Base-by-base conservation (phyloP, 2,888 invertebrate species). In the Lasioglossum villosulum region DNA sequence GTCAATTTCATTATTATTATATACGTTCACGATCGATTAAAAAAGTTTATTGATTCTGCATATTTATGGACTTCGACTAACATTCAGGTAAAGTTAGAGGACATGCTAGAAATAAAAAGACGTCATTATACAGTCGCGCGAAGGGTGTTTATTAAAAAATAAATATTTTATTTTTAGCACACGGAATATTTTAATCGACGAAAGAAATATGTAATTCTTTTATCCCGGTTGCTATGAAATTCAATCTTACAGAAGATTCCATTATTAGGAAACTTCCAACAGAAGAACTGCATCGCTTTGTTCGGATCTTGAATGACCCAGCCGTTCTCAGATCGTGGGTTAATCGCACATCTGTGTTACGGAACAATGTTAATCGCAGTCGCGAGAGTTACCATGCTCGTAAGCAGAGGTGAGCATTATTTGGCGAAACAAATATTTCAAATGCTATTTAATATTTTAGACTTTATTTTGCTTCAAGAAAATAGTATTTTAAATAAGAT, bases 271-370 rank as follows among this genome's bases (percentile, higher is more conserved):
- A 30, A 5, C 59, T 6, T 27, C 27, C 59, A 16, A n/a, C 23
- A 16, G 30, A 30, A 16, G 27, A 14, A 52, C 52, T 52, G 23
- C 52, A 52, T 23, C 10, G 23, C 52, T 52, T 10, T 23, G 2
- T n/a, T 8, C 3, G 52, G 23, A 23, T 52, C 52, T 10, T 23
- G 10, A 23, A 23, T 23, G 52, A 52, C 52, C 52, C 23, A 52
- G 8, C 52, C 52, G 2, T 52, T 52, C 23, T 23, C 52, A 23
- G 52, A 63, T 63, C 59, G 59, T 30, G 59, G 59, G 82, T 88
- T 88, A 78, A 88, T 88, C 66, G 39, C 45, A 30, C 42, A 19
- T 45, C 45, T 4, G 70, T 4, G n/a, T 34, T 23, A 6, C 19
- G 19, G 30, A 16, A 8, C 23, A 14, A 10, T 2, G 27, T 42